Base-by-base conservation (phyloP, 1,140 invertebrate genomes). In the Sminthurides bifidus region DNA sequence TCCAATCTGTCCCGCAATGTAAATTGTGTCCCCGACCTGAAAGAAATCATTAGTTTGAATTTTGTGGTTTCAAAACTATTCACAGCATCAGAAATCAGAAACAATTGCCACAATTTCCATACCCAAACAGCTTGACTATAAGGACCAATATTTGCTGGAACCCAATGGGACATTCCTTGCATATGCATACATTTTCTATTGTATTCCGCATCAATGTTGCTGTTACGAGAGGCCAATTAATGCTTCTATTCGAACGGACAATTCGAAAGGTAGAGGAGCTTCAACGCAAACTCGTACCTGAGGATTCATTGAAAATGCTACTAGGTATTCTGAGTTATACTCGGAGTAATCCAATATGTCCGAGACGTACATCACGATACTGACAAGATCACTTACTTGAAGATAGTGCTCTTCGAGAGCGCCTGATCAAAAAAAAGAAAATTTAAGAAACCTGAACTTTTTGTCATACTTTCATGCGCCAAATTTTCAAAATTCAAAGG, bases 91-190 rank as follows among this genome's bases (percentile, higher is more conserved):
- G n/a, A n/a, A n/a, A n/a, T n/a, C n/a, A n/a, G n/a, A n/a, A n/a
- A n/a, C n/a, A n/a, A n/a, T n/a, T n/a, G n/a, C n/a, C n/a, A n/a
- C n/a, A 46, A 68, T n/a, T n/a, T n/a, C n/a, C 68, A 69, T 69
- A 88, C 85, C 73, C 81, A 80, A 55, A 87, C 77, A 24, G 85
- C 86, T 75, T 96, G 92, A 68, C 90, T 94, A 70, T 94, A 96
- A 29, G 92, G 91, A 15, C 91, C 91, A 63, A 96, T 93, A 68
- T 92, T 93, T 38, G 89, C 88, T 4, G 91, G 90, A 3, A 91
- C 90, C 92, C 92, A 95, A 73, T 94, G 88, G 23, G 90, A 94
- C 55, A 94, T 82, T 46, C 88, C 84, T 71, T 94, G 91, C 26
- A 94, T 89, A 71, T 94, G 90, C 84, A 94, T 86, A 10, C 82